phyloP scores from a whole-genome alignment of 64 coral and sea anemone genomes.

The Platygyra sinensis region DNA sequence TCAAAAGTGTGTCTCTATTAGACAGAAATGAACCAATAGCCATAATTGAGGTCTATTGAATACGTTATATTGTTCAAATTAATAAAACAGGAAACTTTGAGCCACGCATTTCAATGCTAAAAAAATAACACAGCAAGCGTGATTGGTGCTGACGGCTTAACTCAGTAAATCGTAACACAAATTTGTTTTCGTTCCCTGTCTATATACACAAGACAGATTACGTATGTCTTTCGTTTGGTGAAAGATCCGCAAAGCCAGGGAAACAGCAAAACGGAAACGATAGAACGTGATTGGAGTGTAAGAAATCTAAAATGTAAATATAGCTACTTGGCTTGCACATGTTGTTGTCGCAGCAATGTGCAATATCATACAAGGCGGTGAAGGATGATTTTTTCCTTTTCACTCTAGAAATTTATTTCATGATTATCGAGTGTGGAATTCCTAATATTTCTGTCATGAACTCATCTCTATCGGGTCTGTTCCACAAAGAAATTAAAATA shows the following conservation, averaged over 20 bases:
- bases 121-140: not conserved
- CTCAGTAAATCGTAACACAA: not conserved
- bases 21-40: not conserved
- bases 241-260: not conserved
- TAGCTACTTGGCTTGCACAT: not conserved
- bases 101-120: not conserved
- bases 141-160: not conserved
- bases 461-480: too few species aligned
- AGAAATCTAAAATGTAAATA: conserved; percentile 12
- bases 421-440: not conserved
- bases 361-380: not conserved
- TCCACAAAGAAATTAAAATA: too few species aligned
- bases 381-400: not conserved
- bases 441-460: not conserved
- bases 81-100: not conserved
- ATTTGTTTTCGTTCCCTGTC: not conserved
- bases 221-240: not conserved
- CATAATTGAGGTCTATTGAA: not conserved
- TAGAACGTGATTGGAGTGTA: not conserved
- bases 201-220: conserved; percentile 6
- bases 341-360: not conserved
- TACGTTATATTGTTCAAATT: not conserved
- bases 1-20: not conserved
- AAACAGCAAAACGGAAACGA: not conserved
- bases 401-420: not conserved